phyloP scores from a whole-genome alignment of 2,797 vertebrate genomes.

The Eulemur mongoz region DNA sequence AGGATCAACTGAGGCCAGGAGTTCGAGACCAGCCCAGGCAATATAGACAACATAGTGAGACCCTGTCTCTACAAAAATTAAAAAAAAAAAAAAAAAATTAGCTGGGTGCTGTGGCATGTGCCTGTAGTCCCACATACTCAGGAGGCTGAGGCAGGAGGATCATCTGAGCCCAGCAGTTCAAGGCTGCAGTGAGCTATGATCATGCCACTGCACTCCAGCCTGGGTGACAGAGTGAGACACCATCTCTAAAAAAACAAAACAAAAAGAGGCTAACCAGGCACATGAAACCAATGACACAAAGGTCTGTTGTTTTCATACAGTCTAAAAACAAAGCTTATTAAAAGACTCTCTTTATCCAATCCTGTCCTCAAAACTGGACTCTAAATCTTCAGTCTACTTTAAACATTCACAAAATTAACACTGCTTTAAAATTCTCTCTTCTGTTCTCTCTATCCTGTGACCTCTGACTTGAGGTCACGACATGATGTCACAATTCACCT shows the following conservation, averaged over 20 bases:
- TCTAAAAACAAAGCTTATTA: slow-evolving; percentile 18
- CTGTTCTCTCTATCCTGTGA: background rate
- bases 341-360: slow-evolving; percentile 1
- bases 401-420: slow-evolving; percentile 25
- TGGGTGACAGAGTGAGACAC: no score
- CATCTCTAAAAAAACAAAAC: background rate
- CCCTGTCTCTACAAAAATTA: background rate
- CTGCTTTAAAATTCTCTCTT: slow-evolving; percentile 24
- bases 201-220: no score
- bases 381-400: slow-evolving; percentile 27
- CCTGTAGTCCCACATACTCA: background rate
- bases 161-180: background rate
- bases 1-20: no score
- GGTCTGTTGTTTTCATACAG: background rate
- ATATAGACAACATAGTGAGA: no score
- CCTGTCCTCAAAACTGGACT: background rate
- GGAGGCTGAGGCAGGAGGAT: background rate
- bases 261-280: background rate
- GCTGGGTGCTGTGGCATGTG: background rate
- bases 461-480: slow-evolving; percentile 41
- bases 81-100: background rate
- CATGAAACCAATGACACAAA: background rate
- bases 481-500: slow-evolving; percentile 67
- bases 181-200: background rate
- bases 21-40: no score